A percentile compares a stretch with the other conserved stretches of the same genome.
Evolutionary conservation across 2,113 vertebrate genomes (phyloP).

Genomic region (Hypanus sabinus): DNA sequence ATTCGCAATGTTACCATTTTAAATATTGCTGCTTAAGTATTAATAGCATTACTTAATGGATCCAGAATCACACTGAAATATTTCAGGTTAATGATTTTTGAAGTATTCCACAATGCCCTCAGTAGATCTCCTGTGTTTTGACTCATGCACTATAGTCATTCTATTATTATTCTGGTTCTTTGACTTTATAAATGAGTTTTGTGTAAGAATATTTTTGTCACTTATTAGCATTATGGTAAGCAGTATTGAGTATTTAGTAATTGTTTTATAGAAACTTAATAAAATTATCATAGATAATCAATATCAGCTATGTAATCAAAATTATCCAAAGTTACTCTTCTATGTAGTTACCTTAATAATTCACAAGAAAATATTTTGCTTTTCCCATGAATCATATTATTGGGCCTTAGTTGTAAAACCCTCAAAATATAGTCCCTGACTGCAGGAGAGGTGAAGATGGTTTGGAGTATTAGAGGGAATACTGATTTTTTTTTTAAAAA

Average conservation of each 20-base stretch:
- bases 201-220: background rate
- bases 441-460: background rate
- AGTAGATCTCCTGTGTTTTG: too few species aligned
- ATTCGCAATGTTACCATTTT: background rate
- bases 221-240: background rate
- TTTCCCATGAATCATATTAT: background rate
- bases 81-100: too few species aligned
- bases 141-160: too few species aligned
- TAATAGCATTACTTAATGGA: too few species aligned
- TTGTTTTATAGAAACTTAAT: background rate
- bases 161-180: too few species aligned
- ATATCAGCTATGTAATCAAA: background rate
- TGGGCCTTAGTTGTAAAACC: background rate
- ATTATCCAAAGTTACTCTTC: background rate
- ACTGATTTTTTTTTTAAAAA: background rate
- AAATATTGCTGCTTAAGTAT: background rate
- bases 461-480: background rate
- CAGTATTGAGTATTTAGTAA: background rate
- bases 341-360: background rate
- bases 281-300: background rate
- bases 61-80: too few species aligned
- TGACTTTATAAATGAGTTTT: background rate
- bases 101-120: too few species aligned
- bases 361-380: background rate
- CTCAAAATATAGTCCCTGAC: background rate